Conservation (phyloP, 2,113 vertebrate species). For the Neolamprologus devosi region DNA sequence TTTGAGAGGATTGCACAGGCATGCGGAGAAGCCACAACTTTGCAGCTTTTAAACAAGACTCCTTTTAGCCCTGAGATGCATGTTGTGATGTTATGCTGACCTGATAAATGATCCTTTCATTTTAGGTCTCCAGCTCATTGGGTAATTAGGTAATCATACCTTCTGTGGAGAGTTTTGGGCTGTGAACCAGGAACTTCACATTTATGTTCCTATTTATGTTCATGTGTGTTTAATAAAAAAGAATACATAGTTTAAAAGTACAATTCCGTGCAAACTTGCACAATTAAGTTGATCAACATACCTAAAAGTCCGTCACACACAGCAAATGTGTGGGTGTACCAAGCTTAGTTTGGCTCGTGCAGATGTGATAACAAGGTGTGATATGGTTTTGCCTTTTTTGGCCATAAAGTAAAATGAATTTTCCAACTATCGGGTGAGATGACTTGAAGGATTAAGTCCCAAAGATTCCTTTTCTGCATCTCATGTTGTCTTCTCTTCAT, state of each 20-base stretch:
- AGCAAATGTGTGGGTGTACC: neutral
- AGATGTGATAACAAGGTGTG: neutral
- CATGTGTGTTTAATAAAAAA: neutral
- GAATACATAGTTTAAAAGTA: neutral
- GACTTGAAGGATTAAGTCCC: neutral
- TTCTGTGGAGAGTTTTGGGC: neutral
- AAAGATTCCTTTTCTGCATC: neutral
- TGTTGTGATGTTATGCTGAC: neutral
- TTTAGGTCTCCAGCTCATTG: neutral
- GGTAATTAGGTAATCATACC: neutral
- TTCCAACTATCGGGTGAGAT: neutral
- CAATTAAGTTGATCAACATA: neutral
- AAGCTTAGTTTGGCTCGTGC: neutral
- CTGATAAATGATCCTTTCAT: neutral
- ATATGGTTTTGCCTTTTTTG: neutral
- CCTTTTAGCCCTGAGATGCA: neutral
- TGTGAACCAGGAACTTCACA: neutral
- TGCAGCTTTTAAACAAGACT: neutral
- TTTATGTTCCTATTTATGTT: neutral
- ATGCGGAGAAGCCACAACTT: neutral
- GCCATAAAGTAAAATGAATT: neutral
- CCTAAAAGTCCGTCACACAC: neutral
- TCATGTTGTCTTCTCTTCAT: neutral
- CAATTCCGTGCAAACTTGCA: neutral
- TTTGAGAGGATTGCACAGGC: slow-evolving; percentile 28